phyloP scores from a whole-genome alignment of 1,140 invertebrate species.

The Druon quercuslanigerum region DNA sequence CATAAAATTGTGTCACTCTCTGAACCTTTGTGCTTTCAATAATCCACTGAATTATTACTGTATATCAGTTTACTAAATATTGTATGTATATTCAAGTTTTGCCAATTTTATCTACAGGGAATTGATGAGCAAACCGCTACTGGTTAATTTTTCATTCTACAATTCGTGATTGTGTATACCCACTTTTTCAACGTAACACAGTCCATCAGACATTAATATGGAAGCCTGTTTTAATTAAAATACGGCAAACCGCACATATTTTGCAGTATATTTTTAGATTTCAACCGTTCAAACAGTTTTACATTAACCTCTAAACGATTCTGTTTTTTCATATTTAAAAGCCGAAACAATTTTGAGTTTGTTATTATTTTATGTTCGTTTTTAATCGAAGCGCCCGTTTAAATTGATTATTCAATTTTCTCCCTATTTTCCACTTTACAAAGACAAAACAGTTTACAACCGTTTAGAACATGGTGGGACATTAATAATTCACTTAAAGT shows the following conservation, averaged over 20 bases:
- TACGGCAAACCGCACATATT: neutral
- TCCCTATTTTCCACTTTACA: too few relatives aligned
- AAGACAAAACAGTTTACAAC: too few relatives aligned
- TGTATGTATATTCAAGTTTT: too few relatives aligned
- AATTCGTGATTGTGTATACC: too few relatives aligned
- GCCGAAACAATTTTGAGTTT: neutral
- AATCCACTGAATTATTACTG: too few relatives aligned
- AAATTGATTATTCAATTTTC: too few relatives aligned
- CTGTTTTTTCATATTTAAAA: neutral
- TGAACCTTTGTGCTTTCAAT: neutral
- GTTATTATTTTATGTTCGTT: neutral
- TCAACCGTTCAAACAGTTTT: neutral
- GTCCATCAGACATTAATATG: neutral
- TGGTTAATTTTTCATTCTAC: too few relatives aligned
- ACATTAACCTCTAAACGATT: neutral
- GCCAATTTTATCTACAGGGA: too few relatives aligned
- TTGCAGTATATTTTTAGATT: constrained; percentile 13
- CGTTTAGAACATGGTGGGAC: too few relatives aligned
- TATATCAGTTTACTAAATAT: too few relatives aligned
- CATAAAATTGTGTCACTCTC: neutral
- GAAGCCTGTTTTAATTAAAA: neutral
- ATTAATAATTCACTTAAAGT: too few relatives aligned
- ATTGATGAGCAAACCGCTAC: constrained; percentile 18
- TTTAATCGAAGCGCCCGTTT: neutral
- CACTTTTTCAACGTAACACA: neutral